A percentile compares a stretch with the other conserved stretches of the same genome.
Conservation (phyloP, 2,888 invertebrate species). For the Sthenelais limicola region DNA sequence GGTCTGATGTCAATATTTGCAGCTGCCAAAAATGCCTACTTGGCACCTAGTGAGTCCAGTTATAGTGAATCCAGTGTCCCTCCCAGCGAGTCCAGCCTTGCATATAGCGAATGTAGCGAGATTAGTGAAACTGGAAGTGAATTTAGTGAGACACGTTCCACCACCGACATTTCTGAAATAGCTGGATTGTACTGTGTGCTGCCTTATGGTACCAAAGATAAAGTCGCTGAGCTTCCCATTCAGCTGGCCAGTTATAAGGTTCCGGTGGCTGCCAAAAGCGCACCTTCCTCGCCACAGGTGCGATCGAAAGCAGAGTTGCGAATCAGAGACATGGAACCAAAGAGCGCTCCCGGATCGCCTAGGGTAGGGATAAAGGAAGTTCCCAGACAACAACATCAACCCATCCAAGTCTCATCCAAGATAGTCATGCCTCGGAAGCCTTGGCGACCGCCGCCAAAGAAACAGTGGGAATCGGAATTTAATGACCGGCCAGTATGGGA, state of each 20-base stretch:
- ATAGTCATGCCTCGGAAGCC: conserved; percentile 19
- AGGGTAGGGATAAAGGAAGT: conserved; percentile 12
- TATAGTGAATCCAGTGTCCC: conserved; percentile 33
- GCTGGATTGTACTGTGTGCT: conserved; percentile 13
- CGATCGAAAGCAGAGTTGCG: conserved; percentile 1
- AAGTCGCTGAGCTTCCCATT: neutral
- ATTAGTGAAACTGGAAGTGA: conserved; percentile 34
- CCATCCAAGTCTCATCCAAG: conserved; percentile 1
- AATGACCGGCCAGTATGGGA: conserved; percentile 35
- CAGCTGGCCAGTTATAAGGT: neutral
- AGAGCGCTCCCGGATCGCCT: conserved; percentile 12
- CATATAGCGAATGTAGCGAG: conserved; percentile 28
- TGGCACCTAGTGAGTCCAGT: conserved; percentile 18
- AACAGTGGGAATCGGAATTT: conserved; percentile 26
- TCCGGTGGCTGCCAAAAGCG: conserved; percentile 12
- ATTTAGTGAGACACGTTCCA: conserved; percentile 33
- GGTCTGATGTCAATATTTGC: too few relatives aligned
- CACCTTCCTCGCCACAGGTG: conserved; percentile 16
- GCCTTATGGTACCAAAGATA: conserved; percentile 23
- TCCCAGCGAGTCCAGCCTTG: conserved; percentile 30
- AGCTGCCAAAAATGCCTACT: conserved; percentile 8
- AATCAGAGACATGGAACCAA: conserved; percentile 5
- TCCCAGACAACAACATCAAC: neutral
- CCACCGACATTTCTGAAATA: conserved; percentile 27
- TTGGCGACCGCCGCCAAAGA: conserved; percentile 9